Percentiles rank a stretch among this genome's conserved stretches.
phyloP scores from a whole-genome alignment of 1,140 invertebrate genomes.

The Danaus melanippus region DNA sequence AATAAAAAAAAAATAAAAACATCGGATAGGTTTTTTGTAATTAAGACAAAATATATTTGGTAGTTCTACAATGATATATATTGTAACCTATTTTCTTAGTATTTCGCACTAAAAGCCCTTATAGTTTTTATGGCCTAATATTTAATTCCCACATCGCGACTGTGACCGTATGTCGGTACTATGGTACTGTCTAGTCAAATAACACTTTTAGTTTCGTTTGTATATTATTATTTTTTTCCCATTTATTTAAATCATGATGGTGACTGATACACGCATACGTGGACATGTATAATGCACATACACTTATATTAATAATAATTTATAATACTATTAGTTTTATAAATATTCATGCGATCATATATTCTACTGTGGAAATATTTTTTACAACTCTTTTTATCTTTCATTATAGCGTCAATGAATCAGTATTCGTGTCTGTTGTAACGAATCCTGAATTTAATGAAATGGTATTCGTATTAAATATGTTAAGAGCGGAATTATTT shows the following conservation, averaged over 20 bases:
- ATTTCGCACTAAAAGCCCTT: slow-evolving; percentile 42
- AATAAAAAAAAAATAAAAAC: slow-evolving; percentile 6
- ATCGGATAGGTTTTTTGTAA: slow-evolving; percentile 11
- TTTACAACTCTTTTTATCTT: slow-evolving; percentile 16
- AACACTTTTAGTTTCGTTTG: slow-evolving; percentile 60
- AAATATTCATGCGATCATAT: too few species aligned
- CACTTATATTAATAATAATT: slow-evolving; percentile 19
- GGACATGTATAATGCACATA: slow-evolving; percentile 17
- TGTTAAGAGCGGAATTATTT: too few species aligned
- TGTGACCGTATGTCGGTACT: slow-evolving; percentile 55
- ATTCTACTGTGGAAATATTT: too few species aligned
- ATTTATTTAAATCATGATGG: slow-evolving; percentile 46
- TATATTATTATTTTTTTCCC: slow-evolving; percentile 54
- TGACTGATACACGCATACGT: slow-evolving; percentile 47
- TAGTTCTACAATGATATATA: slow-evolving; percentile 8
- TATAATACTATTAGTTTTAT: slow-evolving; percentile 20
- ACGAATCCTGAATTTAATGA: too few species aligned
- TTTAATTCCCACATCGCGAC: slow-evolving; percentile 37
- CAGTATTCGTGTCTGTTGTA: too few species aligned
- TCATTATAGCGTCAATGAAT: too few species aligned
- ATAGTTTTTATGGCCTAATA: slow-evolving; percentile 15
- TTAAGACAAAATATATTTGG: slow-evolving; percentile 7
- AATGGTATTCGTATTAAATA: too few species aligned
- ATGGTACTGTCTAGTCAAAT: slow-evolving; percentile 69
- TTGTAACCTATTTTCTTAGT: too few species aligned